Percentiles rank a stretch among this genome's conserved stretches.
Conservation (phyloP, 2,888 invertebrate genomes). For the Caradrina clavipalpis region DNA sequence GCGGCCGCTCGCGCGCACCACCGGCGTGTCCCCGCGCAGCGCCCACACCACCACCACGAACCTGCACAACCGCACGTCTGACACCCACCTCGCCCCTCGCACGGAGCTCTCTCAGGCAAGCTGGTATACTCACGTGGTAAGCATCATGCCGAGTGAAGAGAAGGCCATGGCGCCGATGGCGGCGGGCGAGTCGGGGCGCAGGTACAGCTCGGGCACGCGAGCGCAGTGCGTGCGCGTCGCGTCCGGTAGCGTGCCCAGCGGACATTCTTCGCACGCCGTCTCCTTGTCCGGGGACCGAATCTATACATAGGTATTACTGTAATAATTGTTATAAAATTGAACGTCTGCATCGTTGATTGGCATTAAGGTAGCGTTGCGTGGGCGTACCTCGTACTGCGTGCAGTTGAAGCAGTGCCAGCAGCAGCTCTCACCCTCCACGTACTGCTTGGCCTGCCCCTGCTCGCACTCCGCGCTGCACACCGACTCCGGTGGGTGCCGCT, state of each 20-base stretch:
- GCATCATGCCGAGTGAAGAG: conserved; percentile 95
- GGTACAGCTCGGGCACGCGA: conserved; percentile 95
- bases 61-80: conserved; percentile 63
- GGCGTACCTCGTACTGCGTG: conserved; percentile 77
- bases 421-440: conserved; percentile 97
- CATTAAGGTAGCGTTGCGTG: not conserved
- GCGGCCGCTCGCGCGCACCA: conserved; percentile 98
- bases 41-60: conserved; percentile 95
- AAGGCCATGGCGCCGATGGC: conserved; percentile 98
- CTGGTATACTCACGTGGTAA: conserved; percentile 91
- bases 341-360: not conserved
- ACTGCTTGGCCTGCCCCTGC: conserved; percentile 97
- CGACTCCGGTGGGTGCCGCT: conserved; percentile 95
- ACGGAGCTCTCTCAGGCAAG: not conserved
- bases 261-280: conserved; percentile 95
- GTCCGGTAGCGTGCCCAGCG: conserved; percentile 95
- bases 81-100: too few relatives aligned
- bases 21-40: conserved; percentile 97
- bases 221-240: conserved; percentile 93
- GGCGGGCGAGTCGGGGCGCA: conserved; percentile 95
- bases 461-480: conserved; percentile 97
- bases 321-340: not conserved
- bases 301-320: conserved; percentile 81
- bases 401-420: conserved; percentile 97
- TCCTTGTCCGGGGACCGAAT: conserved; percentile 95